phyloP scores from a whole-genome alignment of 1,140 invertebrate species.

The Drosophila simulans region DNA sequence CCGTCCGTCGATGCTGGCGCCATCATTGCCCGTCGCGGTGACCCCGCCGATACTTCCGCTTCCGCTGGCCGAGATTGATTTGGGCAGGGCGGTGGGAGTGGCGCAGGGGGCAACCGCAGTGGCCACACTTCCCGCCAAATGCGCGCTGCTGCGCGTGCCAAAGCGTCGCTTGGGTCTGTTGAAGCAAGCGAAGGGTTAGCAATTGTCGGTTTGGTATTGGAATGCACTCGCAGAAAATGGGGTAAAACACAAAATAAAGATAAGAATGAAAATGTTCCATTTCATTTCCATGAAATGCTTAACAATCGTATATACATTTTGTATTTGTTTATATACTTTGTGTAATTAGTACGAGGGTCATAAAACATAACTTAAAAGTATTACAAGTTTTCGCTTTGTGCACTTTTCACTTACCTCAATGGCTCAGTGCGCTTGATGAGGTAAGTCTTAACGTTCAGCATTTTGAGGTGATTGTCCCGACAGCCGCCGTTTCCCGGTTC shows the following conservation, averaged over 20 bases:
- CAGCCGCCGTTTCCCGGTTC: slow-evolving; percentile 95
- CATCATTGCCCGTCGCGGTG: slow-evolving; percentile 40
- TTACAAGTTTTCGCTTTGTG: slow-evolving; percentile 44
- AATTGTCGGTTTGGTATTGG: slow-evolving; percentile 1
- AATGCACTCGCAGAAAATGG: not conserved
- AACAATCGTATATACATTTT: too few relatives aligned
- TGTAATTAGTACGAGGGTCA: too few relatives aligned
- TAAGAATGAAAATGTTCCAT: too few relatives aligned
- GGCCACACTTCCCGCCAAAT: slow-evolving; percentile 56
- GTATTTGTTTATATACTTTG: too few relatives aligned
- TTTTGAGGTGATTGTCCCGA: slow-evolving; percentile 93
- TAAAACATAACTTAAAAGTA: too few relatives aligned
- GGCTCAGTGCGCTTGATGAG: slow-evolving; percentile 95
- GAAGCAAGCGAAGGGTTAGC: slow-evolving; percentile 11
- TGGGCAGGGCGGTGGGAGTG: slow-evolving; percentile 50
- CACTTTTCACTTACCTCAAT: slow-evolving; percentile 85
- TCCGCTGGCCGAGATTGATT: slow-evolving; percentile 74
- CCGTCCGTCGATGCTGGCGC: slow-evolving; percentile 62
- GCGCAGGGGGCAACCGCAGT: slow-evolving; percentile 24
- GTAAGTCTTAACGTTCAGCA: slow-evolving; percentile 95
- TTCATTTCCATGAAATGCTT: too few relatives aligned
- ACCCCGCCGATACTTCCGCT: slow-evolving; percentile 54
- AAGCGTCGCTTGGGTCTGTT: slow-evolving; percentile 77
- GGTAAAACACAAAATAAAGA: not conserved
- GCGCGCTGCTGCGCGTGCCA: slow-evolving; percentile 76